A percentile compares a stretch with the other conserved stretches of the same genome.
Evolutionary conservation across 2,113 vertebrate species (phyloP).

Genomic region (Salvelinus alpinus): DNA sequence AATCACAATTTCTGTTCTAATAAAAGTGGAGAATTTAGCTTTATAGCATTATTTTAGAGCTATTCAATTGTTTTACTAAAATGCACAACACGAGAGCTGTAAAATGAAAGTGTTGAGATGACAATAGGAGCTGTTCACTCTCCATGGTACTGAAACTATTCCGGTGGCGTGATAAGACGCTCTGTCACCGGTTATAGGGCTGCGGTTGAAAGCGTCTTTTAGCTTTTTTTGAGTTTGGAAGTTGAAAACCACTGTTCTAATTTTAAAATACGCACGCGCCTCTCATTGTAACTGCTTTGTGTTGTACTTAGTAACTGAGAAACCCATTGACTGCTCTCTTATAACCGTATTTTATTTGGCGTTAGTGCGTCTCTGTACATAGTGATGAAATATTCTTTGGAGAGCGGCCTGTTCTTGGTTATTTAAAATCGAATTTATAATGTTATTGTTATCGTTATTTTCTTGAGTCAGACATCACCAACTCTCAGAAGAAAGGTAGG

Average conservation of each 20-base stretch:
- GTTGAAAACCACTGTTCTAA: neutral
- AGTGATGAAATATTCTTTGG: neutral
- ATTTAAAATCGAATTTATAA: too few relatives aligned
- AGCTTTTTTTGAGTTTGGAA: neutral
- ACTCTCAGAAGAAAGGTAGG: too few relatives aligned
- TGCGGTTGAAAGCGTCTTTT: neutral
- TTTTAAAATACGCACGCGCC: neutral
- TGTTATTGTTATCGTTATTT: too few relatives aligned
- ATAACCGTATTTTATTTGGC: neutral
- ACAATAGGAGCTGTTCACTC: conserved; percentile 52
- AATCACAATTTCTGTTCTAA: neutral
- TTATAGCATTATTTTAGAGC: too few relatives aligned
- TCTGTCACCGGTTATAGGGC: conserved; percentile 21
- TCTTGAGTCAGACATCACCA: too few relatives aligned
- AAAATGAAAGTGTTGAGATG: neutral
- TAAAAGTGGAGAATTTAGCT: neutral
- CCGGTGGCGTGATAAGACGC: conserved; percentile 38
- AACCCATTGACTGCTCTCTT: neutral
- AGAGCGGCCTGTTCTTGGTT: neutral
- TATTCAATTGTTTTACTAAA: too few relatives aligned
- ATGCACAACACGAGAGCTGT: too few relatives aligned
- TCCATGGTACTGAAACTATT: conserved; percentile 78
- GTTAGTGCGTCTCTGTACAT: neutral
- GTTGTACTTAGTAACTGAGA: neutral
- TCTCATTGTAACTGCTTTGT: neutral